Evolutionary conservation across 2,888 invertebrate genomes (phyloP), one percentile per base, ranked within the genome.

Genomic region (Stenodera caucasica): DNA sequence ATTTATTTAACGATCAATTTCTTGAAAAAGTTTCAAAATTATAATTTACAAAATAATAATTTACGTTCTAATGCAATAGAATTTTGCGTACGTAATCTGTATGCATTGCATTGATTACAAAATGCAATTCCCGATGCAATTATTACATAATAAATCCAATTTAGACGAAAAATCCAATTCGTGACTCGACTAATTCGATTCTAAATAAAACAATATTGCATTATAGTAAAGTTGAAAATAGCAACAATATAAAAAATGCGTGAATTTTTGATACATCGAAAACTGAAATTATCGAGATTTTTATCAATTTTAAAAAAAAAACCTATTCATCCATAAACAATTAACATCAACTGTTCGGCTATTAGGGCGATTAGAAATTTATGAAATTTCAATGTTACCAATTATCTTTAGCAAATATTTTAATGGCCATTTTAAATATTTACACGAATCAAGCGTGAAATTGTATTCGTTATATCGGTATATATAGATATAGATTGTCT

Each of bases 331-430:
- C 14, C 67, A 71, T 73, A 68, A 73, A 71, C 67, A 70, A 70
- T 73, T 70, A n/a, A n/a, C 67, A 73, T 70, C 65, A 65, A 69
- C 71, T 70, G 71, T 67, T 67, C 68, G 68, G 76, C 76, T 77
- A 75, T 76, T 75, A 74, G 73, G 71, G 69, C n/a, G 72, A 78
- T 78, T 76, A 77, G 77, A 77, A 75, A 77, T 77, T 76, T 73
- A 76, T 75, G 74, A 71, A 74, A 75, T 69, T 73, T 75, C 73
- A 71, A 76, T 77, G 74, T 73, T 71, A 70, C 74, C 75, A 76
- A 78, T 78, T 77, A 77, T 73, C 70, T 68, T 68, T 69, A 72
- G 72, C 72, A 72, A 71, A 70, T 72, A 70, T 70, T 70, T 71
- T 72, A 72, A 73, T 72, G 69, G 70, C 56, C 61, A 63, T 61